phyloP scores from a whole-genome alignment of 2,888 invertebrate genomes.

The Scotopteryx bipunctaria region DNA sequence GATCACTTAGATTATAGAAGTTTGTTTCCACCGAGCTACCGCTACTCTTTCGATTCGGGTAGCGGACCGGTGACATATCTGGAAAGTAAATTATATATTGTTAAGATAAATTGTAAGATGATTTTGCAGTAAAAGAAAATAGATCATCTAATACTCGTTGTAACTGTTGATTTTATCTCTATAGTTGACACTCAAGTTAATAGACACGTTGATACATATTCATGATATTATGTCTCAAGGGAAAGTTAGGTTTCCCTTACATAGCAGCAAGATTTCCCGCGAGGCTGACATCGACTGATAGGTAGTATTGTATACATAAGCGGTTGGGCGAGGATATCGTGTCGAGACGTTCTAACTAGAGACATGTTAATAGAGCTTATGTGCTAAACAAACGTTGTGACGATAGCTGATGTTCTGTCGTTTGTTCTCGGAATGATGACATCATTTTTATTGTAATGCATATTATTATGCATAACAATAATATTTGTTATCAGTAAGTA shows the following conservation, averaged over 20 bases:
- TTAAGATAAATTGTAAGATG: slow-evolving; percentile 8
- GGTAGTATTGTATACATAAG: neutral
- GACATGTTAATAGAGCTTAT: slow-evolving; percentile 6
- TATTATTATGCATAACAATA: no score
- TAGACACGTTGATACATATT: slow-evolving; percentile 39
- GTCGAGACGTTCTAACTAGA: slow-evolving; percentile 20
- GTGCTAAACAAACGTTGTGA: slow-evolving; percentile 10
- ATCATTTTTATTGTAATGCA: no score
- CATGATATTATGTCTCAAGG: slow-evolving; percentile 37
- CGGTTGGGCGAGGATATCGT: slow-evolving; percentile 6
- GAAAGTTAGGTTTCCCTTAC: slow-evolving; percentile 45
- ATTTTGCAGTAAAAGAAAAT: slow-evolving; percentile 2
- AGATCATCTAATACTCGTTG: neutral
- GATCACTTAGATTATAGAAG: slow-evolving; percentile 86
- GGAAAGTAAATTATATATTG: slow-evolving; percentile 47
- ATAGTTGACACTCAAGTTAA: slow-evolving; percentile 35
- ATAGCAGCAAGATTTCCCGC: slow-evolving; percentile 28
- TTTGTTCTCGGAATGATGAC: slow-evolving; percentile 19
- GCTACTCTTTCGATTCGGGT: slow-evolving; percentile 85
- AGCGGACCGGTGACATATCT: slow-evolving; percentile 86
- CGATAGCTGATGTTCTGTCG: neutral
- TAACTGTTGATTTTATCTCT: slow-evolving; percentile 9
- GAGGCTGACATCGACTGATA: slow-evolving; percentile 25
- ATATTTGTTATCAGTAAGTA: slow-evolving; percentile 4
- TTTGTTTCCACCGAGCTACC: slow-evolving; percentile 86